These are phyloP conservation scores for Eucidaris tribuloides DNA, from an alignment of 35 echinoderm and acorn worm species.

Conservation along the genomic window DNA sequence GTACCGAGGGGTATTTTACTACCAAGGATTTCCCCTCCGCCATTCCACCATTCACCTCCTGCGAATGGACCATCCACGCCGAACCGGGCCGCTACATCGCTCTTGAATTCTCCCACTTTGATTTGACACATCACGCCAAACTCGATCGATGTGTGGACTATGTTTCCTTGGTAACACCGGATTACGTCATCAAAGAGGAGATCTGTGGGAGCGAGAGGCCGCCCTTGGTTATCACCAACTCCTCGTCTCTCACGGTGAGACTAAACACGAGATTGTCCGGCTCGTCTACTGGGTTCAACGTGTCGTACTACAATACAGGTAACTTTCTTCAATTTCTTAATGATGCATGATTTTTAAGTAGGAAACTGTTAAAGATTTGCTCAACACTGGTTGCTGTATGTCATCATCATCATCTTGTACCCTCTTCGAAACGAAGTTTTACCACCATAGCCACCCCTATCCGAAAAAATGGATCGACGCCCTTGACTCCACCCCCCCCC, in stretches of 20 bases:
- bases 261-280: constrained; percentile 58
- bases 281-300: constrained; percentile 47
- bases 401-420: too few species aligned
- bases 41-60: constrained; percentile 64
- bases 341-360: too few species aligned
- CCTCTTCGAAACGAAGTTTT: too few species aligned
- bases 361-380: too few species aligned
- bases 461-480: too few species aligned
- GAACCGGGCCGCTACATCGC: constrained; percentile 29
- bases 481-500: too few species aligned
- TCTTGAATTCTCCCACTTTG: constrained; percentile 39
- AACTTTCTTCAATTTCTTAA: too few species aligned
- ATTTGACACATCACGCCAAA: not conserved
- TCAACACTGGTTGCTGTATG: too few species aligned
- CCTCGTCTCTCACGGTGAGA: constrained; percentile 3
- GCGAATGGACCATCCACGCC: constrained; percentile 44
- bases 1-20: too few species aligned
- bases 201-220: constrained; percentile 36
- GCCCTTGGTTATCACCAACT: constrained; percentile 45
- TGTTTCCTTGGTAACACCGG: constrained; percentile 5
- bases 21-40: constrained; percentile 49
- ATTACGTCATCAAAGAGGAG: not conserved
- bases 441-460: too few species aligned
- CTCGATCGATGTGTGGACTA: constrained; percentile 30
- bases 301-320: constrained; percentile 52